phyloP scores from a whole-genome alignment of 1,140 invertebrate genomes.

The Drosophila grimshawi region DNA sequence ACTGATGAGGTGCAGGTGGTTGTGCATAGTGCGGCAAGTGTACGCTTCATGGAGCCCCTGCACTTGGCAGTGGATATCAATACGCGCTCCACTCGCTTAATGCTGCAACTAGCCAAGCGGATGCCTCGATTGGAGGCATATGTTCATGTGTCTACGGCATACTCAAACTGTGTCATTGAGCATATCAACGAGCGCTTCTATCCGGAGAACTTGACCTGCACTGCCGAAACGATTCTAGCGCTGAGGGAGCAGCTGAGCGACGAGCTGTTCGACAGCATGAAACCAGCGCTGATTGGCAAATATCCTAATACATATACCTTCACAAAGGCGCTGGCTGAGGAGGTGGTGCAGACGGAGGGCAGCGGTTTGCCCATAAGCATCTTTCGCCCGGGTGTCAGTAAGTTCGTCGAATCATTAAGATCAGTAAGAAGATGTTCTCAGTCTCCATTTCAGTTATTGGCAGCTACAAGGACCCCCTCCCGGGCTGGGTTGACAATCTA shows the following conservation, averaged over 20 bases:
- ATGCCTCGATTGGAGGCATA: slow-evolving; percentile 89
- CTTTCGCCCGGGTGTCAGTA: slow-evolving; percentile 90
- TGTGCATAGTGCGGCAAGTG: slow-evolving; percentile 94
- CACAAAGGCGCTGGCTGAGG: slow-evolving; percentile 93
- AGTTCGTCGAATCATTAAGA: slow-evolving; percentile 53
- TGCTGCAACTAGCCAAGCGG: slow-evolving; percentile 86
- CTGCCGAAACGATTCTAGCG: slow-evolving; percentile 88
- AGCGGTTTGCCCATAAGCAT: slow-evolving; percentile 89
- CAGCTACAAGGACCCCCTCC: slow-evolving; percentile 90
- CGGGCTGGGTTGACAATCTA: slow-evolving; percentile 95
- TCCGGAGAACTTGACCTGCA: slow-evolving; percentile 86
- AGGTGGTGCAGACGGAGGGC: slow-evolving; percentile 87
- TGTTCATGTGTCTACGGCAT: slow-evolving; percentile 91
- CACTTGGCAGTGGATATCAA: slow-evolving; percentile 87
- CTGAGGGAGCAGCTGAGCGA: slow-evolving; percentile 85
- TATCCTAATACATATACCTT: slow-evolving; percentile 94
- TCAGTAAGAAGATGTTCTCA: background rate
- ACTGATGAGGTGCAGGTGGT: slow-evolving; percentile 87
- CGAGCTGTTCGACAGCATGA: slow-evolving; percentile 88
- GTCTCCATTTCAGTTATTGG: slow-evolving; percentile 88
- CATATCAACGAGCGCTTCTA: slow-evolving; percentile 90
- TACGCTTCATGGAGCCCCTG: slow-evolving; percentile 92
- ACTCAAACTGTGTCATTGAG: slow-evolving; percentile 87
- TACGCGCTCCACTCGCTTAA: slow-evolving; percentile 86
- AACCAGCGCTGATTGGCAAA: slow-evolving; percentile 88